These are phyloP conservation scores for Oreocharis arfaki DNA, from an alignment of 2,113 vertebrate genomes.

Conservation along the genomic window DNA sequence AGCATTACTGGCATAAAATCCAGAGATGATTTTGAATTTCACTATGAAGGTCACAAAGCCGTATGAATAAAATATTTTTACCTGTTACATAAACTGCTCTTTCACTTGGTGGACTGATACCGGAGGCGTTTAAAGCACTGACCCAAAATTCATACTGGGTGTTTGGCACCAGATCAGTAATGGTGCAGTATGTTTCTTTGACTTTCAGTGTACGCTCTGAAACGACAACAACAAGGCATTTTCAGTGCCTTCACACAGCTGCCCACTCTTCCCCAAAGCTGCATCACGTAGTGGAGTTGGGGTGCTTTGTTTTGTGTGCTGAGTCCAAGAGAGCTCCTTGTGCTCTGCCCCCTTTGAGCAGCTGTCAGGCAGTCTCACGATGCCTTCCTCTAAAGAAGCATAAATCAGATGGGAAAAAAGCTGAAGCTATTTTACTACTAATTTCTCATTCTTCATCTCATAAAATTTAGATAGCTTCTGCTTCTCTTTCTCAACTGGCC, in stretches of 20 bases:
- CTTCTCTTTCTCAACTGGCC: background rate
- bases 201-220: conserved; percentile 79
- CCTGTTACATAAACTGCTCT: conserved; percentile 88
- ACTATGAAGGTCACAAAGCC: background rate
- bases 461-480: background rate
- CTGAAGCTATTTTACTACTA: background rate
- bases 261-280: background rate
- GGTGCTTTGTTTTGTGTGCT: background rate
- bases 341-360: background rate
- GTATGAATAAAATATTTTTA: conserved; percentile 48
- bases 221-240: background rate
- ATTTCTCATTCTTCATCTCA: background rate
- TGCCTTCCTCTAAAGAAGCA: background rate
- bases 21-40: background rate
- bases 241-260: background rate
- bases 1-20: background rate
- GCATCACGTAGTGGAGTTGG: background rate
- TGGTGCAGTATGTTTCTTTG: conserved; percentile 90
- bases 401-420: background rate
- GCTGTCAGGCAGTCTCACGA: background rate
- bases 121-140: conserved; percentile 86
- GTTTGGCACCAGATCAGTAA: conserved; percentile 82
- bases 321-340: background rate
- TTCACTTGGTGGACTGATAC: conserved; percentile 87
- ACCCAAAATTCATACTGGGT: conserved; percentile 96